Conservation (phyloP, 1,140 invertebrate genomes). For the Lepidurus apus region DNA sequence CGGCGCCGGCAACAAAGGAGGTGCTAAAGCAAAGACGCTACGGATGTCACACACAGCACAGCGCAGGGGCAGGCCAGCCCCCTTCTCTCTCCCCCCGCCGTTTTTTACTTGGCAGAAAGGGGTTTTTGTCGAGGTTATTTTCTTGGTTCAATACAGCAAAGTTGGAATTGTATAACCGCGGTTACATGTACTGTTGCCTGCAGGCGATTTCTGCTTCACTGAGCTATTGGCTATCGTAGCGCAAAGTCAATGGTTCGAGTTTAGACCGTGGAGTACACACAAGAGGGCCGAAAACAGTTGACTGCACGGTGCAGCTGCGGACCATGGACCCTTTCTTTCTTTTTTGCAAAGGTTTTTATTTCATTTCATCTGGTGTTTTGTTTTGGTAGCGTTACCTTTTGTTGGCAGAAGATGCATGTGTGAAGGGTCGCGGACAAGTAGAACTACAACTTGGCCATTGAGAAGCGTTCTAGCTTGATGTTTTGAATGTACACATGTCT, state of each 20-base stretch:
- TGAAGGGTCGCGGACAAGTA: constrained; percentile 9
- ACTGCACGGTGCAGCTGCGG: neutral
- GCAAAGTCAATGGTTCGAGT: neutral
- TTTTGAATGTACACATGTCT: neutral
- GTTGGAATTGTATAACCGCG: neutral
- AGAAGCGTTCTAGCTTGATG: constrained; percentile 21
- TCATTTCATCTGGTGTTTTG: neutral
- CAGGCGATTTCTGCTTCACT: neutral
- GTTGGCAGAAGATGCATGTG: neutral
- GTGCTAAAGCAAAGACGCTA: neutral
- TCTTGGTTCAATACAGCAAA: constrained; percentile 4
- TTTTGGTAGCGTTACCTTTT: neutral
- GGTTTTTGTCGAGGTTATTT: neutral
- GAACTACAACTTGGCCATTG: constrained; percentile 14
- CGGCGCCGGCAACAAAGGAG: neutral
- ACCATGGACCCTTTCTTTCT: no score
- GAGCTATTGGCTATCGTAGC: neutral
- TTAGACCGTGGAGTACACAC: no score
- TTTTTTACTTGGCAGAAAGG: neutral
- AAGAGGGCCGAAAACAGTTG: no score
- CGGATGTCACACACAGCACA: neutral
- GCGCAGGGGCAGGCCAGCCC: neutral
- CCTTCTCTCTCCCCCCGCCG: no score
- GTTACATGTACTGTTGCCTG: constrained; percentile 2
- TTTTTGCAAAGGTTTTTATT: neutral